Conservation (phyloP, 1,140 invertebrate species). For the Sycobia sp. region DNA sequence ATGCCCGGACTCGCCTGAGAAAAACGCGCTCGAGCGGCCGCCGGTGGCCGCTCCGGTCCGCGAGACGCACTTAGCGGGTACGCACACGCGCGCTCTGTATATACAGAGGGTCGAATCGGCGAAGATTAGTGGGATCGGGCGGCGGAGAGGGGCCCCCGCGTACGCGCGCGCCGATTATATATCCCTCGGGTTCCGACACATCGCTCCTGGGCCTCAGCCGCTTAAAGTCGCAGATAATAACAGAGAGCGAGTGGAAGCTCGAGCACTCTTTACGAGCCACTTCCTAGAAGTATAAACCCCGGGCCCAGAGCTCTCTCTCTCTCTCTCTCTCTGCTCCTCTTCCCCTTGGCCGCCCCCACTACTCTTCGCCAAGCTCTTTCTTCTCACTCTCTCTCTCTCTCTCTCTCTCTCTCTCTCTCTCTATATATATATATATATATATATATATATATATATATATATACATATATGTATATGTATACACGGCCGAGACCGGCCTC, state of each 20-base stretch:
- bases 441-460: neutral
- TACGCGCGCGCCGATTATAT: constrained; percentile 50
- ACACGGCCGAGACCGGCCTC: neutral
- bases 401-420: no score
- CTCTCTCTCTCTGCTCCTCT: constrained; percentile 31
- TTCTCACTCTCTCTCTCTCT: no score
- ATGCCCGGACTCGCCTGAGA: neutral
- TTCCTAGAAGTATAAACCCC: constrained; percentile 60
- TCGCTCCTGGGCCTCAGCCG: constrained; percentile 46
- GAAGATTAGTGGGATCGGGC: constrained; percentile 54
- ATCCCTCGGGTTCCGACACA: constrained; percentile 38
- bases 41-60: neutral
- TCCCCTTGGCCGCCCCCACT: constrained; percentile 9
- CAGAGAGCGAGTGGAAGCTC: constrained; percentile 54
- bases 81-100: neutral
- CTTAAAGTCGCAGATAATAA: constrained; percentile 56
- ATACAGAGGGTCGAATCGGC: constrained; percentile 22
- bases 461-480: neutral
- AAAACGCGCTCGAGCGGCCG: neutral
- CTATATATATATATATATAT: no score
- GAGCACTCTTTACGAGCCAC: constrained; percentile 58
- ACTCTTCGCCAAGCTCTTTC: no score
- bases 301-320: constrained; percentile 26
- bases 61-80: neutral
- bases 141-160: constrained; percentile 35